These are phyloP conservation scores for Melipona quadrifasciata DNA, from an alignment of 1,140 invertebrate species.

Conservation along the genomic window DNA sequence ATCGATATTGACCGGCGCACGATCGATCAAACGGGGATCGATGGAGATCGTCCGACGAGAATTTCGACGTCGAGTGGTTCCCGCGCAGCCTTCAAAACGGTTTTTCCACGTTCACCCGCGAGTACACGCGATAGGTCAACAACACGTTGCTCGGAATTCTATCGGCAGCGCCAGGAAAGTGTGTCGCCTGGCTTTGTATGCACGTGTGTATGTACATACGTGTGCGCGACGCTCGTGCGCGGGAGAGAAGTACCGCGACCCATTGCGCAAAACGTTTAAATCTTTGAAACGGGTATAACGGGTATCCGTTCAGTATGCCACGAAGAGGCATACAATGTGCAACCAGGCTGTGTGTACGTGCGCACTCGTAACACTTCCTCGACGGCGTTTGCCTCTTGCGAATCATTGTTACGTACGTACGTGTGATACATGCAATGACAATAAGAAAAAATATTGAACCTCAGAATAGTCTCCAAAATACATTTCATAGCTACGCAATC, in stretches of 20 bases:
- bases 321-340: conserved; percentile 44
- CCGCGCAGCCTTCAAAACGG: conserved; percentile 16
- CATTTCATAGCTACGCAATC: no score
- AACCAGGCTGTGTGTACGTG: background rate
- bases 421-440: background rate
- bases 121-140: conserved; percentile 46
- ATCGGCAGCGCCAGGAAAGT: conserved; percentile 51
- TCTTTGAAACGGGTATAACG: conserved; percentile 54
- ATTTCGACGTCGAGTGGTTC: background rate
- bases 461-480: no score
- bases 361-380: conserved; percentile 40
- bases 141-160: conserved; percentile 44
- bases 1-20: background rate
- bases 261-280: conserved; percentile 61
- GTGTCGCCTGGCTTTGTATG: conserved; percentile 49
- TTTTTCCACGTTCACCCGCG: conserved; percentile 8
- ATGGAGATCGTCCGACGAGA: background rate
- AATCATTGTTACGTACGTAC: conserved; percentile 24
- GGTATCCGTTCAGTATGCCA: conserved; percentile 44
- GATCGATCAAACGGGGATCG: conserved; percentile 13
- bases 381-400: conserved; percentile 4
- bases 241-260: conserved; percentile 21
- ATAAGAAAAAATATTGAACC: background rate
- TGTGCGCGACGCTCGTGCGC: background rate
- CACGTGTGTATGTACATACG: background rate